Base-by-base conservation (phyloP, 2,797 vertebrate genomes). In the Gymnopithys bicolor region DNA sequence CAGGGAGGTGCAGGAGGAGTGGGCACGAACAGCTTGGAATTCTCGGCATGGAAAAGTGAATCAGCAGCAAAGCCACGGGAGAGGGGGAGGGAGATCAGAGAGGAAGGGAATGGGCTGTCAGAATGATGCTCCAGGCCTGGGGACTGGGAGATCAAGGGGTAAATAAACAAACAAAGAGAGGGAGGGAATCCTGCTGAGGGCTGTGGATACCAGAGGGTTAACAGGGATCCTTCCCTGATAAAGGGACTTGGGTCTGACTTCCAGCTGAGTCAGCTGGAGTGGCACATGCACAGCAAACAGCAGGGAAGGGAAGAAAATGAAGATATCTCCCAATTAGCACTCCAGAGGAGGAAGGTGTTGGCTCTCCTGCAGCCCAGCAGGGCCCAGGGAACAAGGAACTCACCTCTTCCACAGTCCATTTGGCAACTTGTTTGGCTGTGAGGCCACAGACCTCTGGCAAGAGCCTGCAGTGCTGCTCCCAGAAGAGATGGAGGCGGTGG, bases 391-490 rank as follows among this genome's bases (percentile, higher is more conserved):
- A 53, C 64, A 87, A 46, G 62, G 51, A 62, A 94, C 97, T 97
- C 97, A 99, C 99, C 98, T 99, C 99, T 92, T 99, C 99, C 13
- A 98, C 96, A 66, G 95, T 98, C 99, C 99, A 99, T 91, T 98
- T 98, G 94, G 98, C 97, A 95, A 99, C 99, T 43, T 98, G 98
- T 96, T 98, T 99, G 96, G 99, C 98, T 2, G 98, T 99, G 93
- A 99, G 98, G 55, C 99, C 98, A 4, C 98, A 98, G 92, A 99
- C 99, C 97, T 99, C 99, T 1, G 99, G 99, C 94, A 99, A 97
- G 96, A 99, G 98, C 97, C 98, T 98, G 97, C 99, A 99, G 97
- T 99, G 98, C 97, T 99, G 98, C 97, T 99, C 98, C 99, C 99
- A 99, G 97, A 98, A 98, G 82, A 99, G 98, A 76, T 98, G 97